These are phyloP conservation scores for Stenoptilia bipunctidactyla DNA, from an alignment of 2,888 invertebrate genomes.

Conservation along the genomic window DNA sequence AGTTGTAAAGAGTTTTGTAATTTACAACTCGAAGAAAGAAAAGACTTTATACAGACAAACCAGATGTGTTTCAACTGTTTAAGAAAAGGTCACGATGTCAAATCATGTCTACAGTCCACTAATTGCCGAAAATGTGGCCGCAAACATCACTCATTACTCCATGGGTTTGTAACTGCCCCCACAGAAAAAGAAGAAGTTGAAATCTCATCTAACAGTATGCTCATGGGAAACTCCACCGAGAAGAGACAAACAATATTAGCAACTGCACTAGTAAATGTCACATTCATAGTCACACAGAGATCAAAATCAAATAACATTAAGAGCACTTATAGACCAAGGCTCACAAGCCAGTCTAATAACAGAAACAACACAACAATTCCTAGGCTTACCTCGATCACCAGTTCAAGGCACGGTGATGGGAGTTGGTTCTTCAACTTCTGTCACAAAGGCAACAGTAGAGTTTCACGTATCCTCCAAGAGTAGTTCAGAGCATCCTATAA, in stretches of 20 bases:
- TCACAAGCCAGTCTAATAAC: slow-evolving; percentile 21
- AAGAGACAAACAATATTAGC: slow-evolving; percentile 17
- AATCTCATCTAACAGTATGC: slow-evolving; percentile 3
- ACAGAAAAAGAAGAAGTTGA: slow-evolving; percentile 1
- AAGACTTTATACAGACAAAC: slow-evolving; percentile 8
- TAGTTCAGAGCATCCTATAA: slow-evolving; percentile 7
- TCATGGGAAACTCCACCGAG: slow-evolving; percentile 2
- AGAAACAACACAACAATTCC: slow-evolving; percentile 16
- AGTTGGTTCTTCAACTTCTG: slow-evolving; percentile 8
- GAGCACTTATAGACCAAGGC: slow-evolving; percentile 20
- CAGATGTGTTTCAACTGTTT: slow-evolving; percentile 16
- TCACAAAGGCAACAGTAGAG: slow-evolving; percentile 10
- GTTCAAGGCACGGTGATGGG: slow-evolving; percentile 12
- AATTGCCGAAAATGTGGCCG: slow-evolving; percentile 12
- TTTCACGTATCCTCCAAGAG: slow-evolving; percentile 13
- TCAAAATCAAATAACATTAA: slow-evolving; percentile 6
- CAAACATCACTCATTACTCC: slow-evolving; percentile 16
- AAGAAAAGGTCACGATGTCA: slow-evolving; percentile 6
- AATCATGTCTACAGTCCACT: slow-evolving; percentile 10
- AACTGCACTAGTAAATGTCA: slow-evolving; percentile 19
- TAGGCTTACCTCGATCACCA: slow-evolving; percentile 15
- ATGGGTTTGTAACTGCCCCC: slow-evolving; percentile 5
- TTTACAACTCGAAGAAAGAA: background rate
- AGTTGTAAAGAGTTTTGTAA: background rate
- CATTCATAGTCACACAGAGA: slow-evolving; percentile 11